A percentile compares a stretch with the other conserved stretches of the same genome.
Conservation (phyloP, 2,888 invertebrate genomes). For the Standfussiana lucernea region DNA sequence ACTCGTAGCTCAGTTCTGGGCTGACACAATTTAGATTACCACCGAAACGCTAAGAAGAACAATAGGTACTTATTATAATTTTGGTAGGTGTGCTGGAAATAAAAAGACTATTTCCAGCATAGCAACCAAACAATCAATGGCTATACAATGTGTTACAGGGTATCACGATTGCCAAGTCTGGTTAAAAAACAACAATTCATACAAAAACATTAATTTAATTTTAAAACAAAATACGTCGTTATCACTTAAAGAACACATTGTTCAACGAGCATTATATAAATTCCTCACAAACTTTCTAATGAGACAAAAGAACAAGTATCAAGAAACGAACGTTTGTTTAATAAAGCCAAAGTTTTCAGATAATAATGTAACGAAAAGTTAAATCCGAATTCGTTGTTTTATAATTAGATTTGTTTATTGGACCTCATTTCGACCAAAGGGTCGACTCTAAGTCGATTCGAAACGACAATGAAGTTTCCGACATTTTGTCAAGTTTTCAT, state of each 20-base stretch:
- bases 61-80: not conserved
- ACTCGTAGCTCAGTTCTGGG: not conserved
- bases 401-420: constrained; percentile 67
- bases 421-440: constrained; percentile 52
- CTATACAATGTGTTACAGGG: not conserved
- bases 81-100: not conserved
- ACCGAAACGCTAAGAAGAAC: not conserved
- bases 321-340: constrained; percentile 60
- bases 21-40: not conserved
- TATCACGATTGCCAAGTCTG: not conserved
- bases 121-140: not conserved
- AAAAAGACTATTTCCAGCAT: not conserved
- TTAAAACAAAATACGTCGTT: constrained; percentile 47
- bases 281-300: constrained; percentile 62
- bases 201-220: constrained; percentile 24
- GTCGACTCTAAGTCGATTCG: constrained; percentile 47
- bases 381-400: constrained; percentile 59
- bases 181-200: not conserved
- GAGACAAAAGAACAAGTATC: constrained; percentile 60
- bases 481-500: constrained; percentile 47
- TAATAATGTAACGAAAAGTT: constrained; percentile 64
- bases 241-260: constrained; percentile 56
- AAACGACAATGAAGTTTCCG: constrained; percentile 41
- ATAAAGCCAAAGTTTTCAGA: constrained; percentile 53
- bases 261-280: constrained; percentile 61